Evolutionary conservation across 1,140 invertebrate species (phyloP), one percentile per base, ranked within the genome.

Genomic region (Apis florea): DNA sequence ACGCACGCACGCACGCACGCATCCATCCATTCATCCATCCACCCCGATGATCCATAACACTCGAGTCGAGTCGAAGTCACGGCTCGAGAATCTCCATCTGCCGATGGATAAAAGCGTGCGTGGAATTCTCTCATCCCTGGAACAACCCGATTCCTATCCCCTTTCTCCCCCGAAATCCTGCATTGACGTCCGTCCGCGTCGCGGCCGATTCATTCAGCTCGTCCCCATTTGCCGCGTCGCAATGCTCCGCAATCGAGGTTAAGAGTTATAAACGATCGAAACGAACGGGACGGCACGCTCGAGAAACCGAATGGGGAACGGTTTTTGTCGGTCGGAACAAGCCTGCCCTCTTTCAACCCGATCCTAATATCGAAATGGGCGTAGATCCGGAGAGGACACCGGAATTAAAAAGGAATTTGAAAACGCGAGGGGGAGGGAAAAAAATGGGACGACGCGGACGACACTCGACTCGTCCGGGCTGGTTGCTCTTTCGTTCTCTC

Each of bases 41-140:
- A 89, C 85, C 79, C 73, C 51, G 85, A 90, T 91, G 89, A 93
- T 93, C 90, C 92, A 92, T 92, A 92, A 92, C 86, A 79, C 74
- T 91, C 31, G 31, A 6, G 89, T 91, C 90, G 91, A 89, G 84
- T 78, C 84, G 76, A 87, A 64, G 59, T 4, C 87, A 88, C 85
- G 68, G 77, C 58, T 64, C 79, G 88, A n/a, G n/a, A 91, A 90
- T 92, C 90, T 88, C 73, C 75, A 83, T 88, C 83, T 80, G 6
- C 40, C n/a, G n/a, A n/a, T n/a, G 81, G 86, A 88, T 88, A 87
- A 87, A 74, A n/a, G 49, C 64, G 64, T 59, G 67, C 78, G 49
- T 0, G 49, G 15, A 19, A 40, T 40, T 6, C 31, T 40, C 31
- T 31, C 31, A 4, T 40, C 31, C 31, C 31, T 40, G 5, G 5